A percentile compares a stretch with the other conserved stretches of the same genome.
Evolutionary conservation across 2,113 vertebrate species (phyloP).

Genomic region (Ctenodactylus gundi): DNA sequence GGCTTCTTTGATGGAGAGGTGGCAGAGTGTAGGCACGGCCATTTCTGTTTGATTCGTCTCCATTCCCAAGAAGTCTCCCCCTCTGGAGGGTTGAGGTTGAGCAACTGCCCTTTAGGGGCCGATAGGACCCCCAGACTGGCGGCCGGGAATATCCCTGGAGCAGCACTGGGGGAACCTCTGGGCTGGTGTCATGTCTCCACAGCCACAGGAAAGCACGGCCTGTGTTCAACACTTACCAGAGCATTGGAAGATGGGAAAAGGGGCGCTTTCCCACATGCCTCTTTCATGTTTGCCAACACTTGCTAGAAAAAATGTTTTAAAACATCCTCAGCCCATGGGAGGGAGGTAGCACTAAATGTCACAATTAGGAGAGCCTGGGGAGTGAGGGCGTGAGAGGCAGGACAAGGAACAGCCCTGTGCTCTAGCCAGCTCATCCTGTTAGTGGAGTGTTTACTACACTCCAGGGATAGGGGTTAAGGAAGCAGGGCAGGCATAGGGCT

Average conservation of each 20-base stretch:
- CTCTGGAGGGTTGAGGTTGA: neutral
- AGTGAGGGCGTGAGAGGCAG: no score
- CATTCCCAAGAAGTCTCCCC: neutral
- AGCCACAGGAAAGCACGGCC: neutral
- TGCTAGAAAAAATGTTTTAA: neutral
- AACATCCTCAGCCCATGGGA: neutral
- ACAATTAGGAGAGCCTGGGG: neutral
- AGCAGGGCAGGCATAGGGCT: rapidly evolving
- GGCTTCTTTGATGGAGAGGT: neutral
- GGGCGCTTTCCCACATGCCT: no score
- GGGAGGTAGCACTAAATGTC: no score
- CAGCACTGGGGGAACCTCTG: neutral
- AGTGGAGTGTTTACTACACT: rapidly evolving
- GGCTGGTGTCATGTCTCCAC: neutral
- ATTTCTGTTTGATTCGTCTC: neutral
- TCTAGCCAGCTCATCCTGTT: neutral
- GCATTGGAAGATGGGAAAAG: rapidly evolving
- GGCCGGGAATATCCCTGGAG: neutral
- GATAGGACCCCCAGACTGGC: neutral
- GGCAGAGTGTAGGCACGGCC: neutral
- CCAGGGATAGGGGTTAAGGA: neutral
- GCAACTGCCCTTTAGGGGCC: neutral
- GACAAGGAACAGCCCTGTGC: neutral
- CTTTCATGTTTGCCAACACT: rapidly evolving
- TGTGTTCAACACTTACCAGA: neutral